Evolutionary conservation across 2,888 invertebrate species (phyloP), one percentile per base, ranked within the genome.

Genomic region (Caenorhabditis uteleia): DNA sequence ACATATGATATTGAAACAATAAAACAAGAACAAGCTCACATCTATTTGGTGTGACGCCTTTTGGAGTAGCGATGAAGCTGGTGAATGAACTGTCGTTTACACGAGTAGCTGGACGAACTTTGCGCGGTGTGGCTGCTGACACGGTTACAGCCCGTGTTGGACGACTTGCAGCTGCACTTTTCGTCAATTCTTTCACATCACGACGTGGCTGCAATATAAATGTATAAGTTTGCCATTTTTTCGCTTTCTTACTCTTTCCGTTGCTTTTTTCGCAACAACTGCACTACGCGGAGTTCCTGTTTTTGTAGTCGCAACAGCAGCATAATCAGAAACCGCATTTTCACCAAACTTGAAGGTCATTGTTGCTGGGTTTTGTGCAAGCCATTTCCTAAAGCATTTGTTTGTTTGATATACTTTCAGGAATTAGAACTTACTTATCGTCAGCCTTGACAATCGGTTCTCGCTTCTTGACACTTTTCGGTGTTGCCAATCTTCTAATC

Each of bases 321-420:
- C n/a, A 16, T 40, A 62, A 31, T 38, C 38, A 7, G 40, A 23
- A 1, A 48, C 51, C 2, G 43, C 29, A 2, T 38, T 39, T 5
- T 51, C 27, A 12, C 65, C 65, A 26, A 65, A 65, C 23, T 59
- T 29, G 55, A 59, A 65, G 1, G 49, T 51, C 62, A 62, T 48
- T 18, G 43, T 27, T n/a, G 26, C 39, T 5, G 62, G 62, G 40
- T 62, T 31, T 12, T 39, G 33, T 12, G 43, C 39, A n/a, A 31
- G 29, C 62, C 62, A 62, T 18, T 23, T 25, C 21, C 48, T 34
- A 6, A 36, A 36, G 10, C 16, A 0, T 12, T 31, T 14, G 36
- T 20, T 2, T 43, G 48, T 43, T 43, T 48, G n/a, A 25, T 46
- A 38, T 21, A 20, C 16, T 21, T 21, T 16, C 14, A 38, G 20